phyloP scores from a whole-genome alignment of 1,140 invertebrate species.

The Kradibia gibbosae region DNA sequence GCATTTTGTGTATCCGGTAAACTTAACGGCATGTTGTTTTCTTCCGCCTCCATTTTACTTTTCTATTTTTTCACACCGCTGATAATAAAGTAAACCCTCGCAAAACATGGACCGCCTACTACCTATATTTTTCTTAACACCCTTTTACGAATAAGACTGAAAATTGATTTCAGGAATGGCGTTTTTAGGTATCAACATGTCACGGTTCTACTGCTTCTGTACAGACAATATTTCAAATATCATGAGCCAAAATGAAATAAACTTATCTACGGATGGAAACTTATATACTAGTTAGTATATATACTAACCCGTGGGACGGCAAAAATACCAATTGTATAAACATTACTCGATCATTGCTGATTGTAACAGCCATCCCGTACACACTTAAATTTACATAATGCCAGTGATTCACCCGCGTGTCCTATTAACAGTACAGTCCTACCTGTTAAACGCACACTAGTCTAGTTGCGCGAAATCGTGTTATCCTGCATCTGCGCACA shows the following conservation, averaged over 20 bases:
- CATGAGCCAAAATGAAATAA: neutral
- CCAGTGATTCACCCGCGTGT: no score
- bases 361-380: neutral
- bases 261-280: neutral
- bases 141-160: neutral
- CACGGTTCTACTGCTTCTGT: neutral
- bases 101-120: neutral
- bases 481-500: no score
- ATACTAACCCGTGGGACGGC: neutral
- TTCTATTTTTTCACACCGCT: neutral
- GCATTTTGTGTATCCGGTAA: conserved; percentile 61
- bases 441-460: no score
- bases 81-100: neutral
- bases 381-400: neutral
- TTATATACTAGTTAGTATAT: neutral
- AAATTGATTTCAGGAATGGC: neutral
- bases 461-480: no score
- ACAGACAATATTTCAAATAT: neutral
- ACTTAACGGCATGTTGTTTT: conserved; percentile 47
- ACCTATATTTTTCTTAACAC: neutral
- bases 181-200: neutral
- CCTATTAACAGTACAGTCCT: no score
- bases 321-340: neutral
- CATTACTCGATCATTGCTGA: neutral
- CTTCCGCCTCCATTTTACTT: conserved; percentile 36